Percentiles rank a stretch among this genome's conserved stretches.
These are phyloP conservation scores for Sabatieria punctata DNA, from an alignment of 2,888 invertebrate species.

Conservation along the genomic window DNA sequence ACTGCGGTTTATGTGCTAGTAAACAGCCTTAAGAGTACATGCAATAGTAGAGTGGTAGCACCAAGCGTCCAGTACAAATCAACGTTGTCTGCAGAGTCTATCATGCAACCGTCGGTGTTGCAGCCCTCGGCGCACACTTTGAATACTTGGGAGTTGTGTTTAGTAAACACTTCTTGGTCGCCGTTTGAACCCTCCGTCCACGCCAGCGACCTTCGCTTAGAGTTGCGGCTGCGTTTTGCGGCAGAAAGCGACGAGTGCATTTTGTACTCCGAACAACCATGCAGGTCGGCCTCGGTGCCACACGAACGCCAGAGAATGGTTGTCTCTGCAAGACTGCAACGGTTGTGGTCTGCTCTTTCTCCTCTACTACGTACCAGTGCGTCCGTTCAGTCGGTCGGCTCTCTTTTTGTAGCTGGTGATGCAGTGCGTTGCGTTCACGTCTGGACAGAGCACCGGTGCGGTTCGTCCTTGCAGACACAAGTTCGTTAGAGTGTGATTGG, in stretches of 20 bases:
- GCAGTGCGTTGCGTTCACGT: slow-evolving; percentile 23
- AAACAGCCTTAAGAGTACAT: no score
- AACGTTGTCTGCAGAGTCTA: background rate
- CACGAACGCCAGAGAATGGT: slow-evolving; percentile 23
- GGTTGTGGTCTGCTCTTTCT: no score
- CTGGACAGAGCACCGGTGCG: slow-evolving; percentile 17
- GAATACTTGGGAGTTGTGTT: no score
- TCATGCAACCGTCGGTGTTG: slow-evolving; percentile 14
- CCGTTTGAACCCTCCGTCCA: background rate
- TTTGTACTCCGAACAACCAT: slow-evolving; percentile 26
- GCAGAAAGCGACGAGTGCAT: no score
- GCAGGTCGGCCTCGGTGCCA: slow-evolving; percentile 18
- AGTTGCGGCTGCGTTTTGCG: no score
- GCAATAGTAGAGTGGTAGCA: no score
- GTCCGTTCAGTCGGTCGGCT: no score
- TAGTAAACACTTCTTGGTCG: background rate
- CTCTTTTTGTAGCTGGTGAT: slow-evolving; percentile 11
- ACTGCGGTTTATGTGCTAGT: no score
- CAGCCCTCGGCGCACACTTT: slow-evolving; percentile 17
- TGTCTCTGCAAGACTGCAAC: slow-evolving; percentile 18
- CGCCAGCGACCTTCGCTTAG: no score
- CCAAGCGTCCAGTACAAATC: no score
- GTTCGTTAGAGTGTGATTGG: no score
- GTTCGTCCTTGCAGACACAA: slow-evolving; percentile 19
- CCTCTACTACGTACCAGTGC: no score